Percentiles rank a stretch among this genome's conserved stretches.
Conservation (phyloP, 2,797 vertebrate genomes). For the Chromobotia macracanthus region DNA sequence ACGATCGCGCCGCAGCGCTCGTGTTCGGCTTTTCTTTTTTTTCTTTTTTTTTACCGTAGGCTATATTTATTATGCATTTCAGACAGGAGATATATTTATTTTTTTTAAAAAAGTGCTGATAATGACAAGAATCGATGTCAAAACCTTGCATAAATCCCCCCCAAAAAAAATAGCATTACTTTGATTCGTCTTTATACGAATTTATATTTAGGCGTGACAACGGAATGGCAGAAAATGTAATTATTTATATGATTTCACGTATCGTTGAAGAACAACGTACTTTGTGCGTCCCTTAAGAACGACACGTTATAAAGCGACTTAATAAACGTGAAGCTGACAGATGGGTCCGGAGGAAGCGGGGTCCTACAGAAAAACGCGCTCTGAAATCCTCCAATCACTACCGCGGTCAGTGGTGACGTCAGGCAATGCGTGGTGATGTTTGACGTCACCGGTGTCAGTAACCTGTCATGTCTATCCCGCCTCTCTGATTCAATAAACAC, state of each 20-base stretch:
- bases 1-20: neutral
- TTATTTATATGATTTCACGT: neutral
- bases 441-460: slow-evolving; percentile 40
- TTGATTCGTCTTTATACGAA: neutral
- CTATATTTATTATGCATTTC: slow-evolving; percentile 5
- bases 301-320: neutral
- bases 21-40: neutral
- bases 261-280: neutral
- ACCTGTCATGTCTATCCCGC: slow-evolving; percentile 5
- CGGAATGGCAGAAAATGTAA: neutral
- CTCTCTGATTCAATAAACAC: neutral
- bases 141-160: too few relatives aligned
- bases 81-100: neutral
- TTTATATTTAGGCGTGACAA: neutral
- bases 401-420: slow-evolving; percentile 46
- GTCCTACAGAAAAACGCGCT: slow-evolving; percentile 23
- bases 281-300: neutral
- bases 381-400: slow-evolving; percentile 44
- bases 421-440: slow-evolving; percentile 15
- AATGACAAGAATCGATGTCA: too few relatives aligned
- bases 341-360: neutral
- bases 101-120: neutral
- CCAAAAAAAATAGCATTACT: too few relatives aligned
- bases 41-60: neutral
- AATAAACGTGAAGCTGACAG: neutral